Conservation (phyloP, 1,140 invertebrate genomes). For the Meloidogyne hapla region DNA sequence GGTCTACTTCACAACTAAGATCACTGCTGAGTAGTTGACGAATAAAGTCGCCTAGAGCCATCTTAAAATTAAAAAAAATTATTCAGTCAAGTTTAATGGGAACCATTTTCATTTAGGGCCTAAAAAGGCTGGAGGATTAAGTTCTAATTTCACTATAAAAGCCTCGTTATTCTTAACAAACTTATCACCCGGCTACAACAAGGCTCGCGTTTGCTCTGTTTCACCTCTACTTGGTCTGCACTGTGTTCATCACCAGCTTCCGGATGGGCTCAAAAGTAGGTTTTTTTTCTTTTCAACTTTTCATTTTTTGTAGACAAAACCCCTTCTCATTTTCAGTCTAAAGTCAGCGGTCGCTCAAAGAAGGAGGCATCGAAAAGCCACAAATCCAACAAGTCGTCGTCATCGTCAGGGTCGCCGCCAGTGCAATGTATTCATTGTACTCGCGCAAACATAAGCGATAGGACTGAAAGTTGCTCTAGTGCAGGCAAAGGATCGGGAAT, state of each 20-base stretch:
- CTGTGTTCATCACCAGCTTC: background rate
- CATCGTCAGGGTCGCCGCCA: background rate
- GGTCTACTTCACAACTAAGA: conserved; percentile 77
- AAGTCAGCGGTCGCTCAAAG: no score
- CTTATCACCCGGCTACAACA: background rate
- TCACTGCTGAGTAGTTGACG: conserved; percentile 72
- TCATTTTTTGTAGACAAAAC: background rate
- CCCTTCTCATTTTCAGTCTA: no score
- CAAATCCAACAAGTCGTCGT: background rate
- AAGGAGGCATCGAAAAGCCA: no score
- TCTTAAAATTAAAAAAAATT: conserved; percentile 67
- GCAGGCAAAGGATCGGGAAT: background rate
- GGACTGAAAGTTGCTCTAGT: background rate
- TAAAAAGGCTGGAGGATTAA: no score
- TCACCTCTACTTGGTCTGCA: background rate
- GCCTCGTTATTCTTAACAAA: no score
- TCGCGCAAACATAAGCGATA: background rate
- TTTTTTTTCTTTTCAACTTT: background rate
- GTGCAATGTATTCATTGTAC: background rate
- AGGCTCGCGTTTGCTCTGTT: background rate
- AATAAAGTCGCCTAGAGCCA: conserved; percentile 79
- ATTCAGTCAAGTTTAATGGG: no score
- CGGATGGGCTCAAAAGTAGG: background rate
- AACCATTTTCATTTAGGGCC: no score
- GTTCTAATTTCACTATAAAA: no score